These are phyloP conservation scores for Mythimna albipuncta DNA, from an alignment of 2,888 invertebrate genomes.

Conservation along the genomic window DNA sequence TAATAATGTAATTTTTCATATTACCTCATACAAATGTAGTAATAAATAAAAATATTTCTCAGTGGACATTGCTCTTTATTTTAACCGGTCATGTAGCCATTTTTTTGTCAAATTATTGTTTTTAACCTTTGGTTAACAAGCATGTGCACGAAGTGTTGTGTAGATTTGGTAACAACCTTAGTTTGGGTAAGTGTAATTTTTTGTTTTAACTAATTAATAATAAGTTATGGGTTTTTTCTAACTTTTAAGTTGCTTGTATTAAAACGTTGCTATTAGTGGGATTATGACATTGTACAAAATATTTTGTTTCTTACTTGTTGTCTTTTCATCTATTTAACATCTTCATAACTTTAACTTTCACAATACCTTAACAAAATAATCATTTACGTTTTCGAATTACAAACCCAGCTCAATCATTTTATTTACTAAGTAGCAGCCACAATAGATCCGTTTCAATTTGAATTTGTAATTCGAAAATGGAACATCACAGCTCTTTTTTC, in stretches of 20 bases:
- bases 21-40: background rate
- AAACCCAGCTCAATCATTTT: background rate
- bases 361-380: background rate
- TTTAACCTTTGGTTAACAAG: conserved; percentile 60
- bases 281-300: conserved; percentile 3
- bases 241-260: conserved; percentile 50
- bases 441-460: background rate
- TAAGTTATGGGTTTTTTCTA: conserved; percentile 35
- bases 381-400: background rate
- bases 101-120: conserved; percentile 42
- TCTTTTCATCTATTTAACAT: conserved; percentile 12
- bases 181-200: conserved; percentile 65
- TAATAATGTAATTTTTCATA: background rate
- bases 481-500: background rate
- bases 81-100: conserved; percentile 47
- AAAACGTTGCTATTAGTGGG: conserved; percentile 46
- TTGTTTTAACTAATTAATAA: conserved; percentile 47
- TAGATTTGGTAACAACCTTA: conserved; percentile 59
- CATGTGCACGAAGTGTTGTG: conserved; percentile 71
- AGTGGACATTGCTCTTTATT: conserved; percentile 61
- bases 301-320: conserved; percentile 7
- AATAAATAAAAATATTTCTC: background rate
- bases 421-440: background rate
- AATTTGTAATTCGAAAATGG: background rate
- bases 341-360: conserved; percentile 3